Evolutionary conservation across 2,888 invertebrate species (phyloP).

Genomic region (Malachius bipustulatus): DNA sequence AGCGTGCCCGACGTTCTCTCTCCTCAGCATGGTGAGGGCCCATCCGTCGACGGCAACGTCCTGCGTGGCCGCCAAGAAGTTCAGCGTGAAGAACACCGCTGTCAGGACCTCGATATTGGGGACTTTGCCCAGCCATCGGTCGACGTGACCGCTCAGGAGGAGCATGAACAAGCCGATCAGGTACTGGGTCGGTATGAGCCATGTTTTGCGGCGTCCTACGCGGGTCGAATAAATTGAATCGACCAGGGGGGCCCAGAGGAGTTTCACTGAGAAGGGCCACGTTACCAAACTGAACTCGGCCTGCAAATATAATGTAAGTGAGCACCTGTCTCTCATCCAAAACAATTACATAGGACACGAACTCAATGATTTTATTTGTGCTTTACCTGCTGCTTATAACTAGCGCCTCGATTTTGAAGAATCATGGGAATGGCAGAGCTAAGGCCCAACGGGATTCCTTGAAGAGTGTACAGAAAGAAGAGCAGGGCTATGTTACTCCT

Average conservation of each 20-base stretch:
- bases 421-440: constrained; percentile 93
- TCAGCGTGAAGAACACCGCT: constrained; percentile 75
- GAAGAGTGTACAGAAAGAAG: constrained; percentile 84
- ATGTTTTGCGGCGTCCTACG: constrained; percentile 89
- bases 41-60: constrained; percentile 99
- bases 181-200: constrained; percentile 91
- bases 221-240: constrained; percentile 75
- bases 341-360: neutral
- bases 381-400: constrained; percentile 83
- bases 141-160: constrained; percentile 62
- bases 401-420: constrained; percentile 81
- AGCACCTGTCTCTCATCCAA: neutral
- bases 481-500: constrained; percentile 72
- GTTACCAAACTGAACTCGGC: constrained; percentile 87
- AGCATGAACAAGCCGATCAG: constrained; percentile 84
- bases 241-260: constrained; percentile 97
- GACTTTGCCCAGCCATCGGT: constrained; percentile 50
- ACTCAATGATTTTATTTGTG: neutral
- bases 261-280: constrained; percentile 87
- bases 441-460: constrained; percentile 91
- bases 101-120: constrained; percentile 74
- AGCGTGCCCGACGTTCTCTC: constrained; percentile 94
- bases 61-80: constrained; percentile 96
- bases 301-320: constrained; percentile 45
- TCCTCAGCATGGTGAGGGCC: constrained; percentile 96